Evolutionary conservation across 2,888 invertebrate species (phyloP), one percentile per base, ranked within the genome.

Genomic region (Agriopis aurantiaria): DNA sequence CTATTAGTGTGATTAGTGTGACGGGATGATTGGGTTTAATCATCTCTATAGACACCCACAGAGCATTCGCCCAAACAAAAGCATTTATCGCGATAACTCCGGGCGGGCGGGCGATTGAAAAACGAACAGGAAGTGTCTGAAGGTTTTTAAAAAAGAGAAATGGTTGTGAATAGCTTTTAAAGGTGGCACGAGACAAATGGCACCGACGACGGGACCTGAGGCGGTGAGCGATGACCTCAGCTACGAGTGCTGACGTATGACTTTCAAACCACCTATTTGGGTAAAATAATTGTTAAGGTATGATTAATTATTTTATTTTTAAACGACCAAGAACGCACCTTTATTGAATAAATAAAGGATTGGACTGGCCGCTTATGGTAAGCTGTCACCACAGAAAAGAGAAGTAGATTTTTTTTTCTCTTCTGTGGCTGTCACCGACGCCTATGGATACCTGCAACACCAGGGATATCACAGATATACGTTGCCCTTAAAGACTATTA

Each of bases 131-230:
- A 91, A 90, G 86, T 90, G 92, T 92, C 93, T 91, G 86, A 91
- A 91, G 93, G 93, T 93, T 93, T 92, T 92, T 90, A 93, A 93
- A 68, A 88, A 92, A 93, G 93, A 93, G 86, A 90, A 93, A 93
- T 93, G 93, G 89, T 88, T 82, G 86, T 86, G 93, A 91, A 93
- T 92, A 91, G 93, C 93, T 91, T 92, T 92, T 92, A 91, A 92
- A 93, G 93, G 93, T 93, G 91, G 85, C 84, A 74, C 83, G 85
- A 92, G 92, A 92, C 92, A 91, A 93, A 93, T 92, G 92, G 88
- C 88, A 69, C 80, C 80, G 88, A 71, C 84, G 83, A 78, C 80
- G 80, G 61, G 63, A 58, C 80, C 81, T 78, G 74, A 53, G 52
- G 53, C 33, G 10, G 77, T 85, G 89, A 87, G 85, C 84, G 89